Percentiles rank a stretch among this genome's conserved stretches.
Conservation (phyloP, 2,113 vertebrate species). For the Sylvilagus bachmani region DNA sequence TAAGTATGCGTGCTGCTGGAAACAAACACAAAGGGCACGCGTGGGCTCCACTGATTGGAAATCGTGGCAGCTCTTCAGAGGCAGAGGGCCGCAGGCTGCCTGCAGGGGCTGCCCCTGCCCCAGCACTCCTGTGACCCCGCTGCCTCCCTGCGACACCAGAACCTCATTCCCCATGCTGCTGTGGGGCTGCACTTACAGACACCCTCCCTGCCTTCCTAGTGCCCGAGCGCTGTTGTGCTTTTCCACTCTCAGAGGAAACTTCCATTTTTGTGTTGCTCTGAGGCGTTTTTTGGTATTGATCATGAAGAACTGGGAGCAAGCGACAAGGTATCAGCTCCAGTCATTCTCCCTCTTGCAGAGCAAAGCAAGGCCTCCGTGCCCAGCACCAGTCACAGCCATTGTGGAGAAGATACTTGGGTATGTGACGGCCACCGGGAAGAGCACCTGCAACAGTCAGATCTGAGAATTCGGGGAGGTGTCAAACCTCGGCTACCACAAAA, state of each 20-base stretch:
- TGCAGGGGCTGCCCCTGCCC: rapidly evolving
- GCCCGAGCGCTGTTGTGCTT: not conserved
- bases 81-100: rapidly evolving
- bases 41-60: too few species aligned
- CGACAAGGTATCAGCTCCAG: not conserved
- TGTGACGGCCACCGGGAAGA: not conserved
- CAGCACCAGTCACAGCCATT: rapidly evolving
- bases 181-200: not conserved
- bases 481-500: not conserved
- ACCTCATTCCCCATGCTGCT: rapidly evolving
- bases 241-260: not conserved
- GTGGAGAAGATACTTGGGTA: rapidly evolving
- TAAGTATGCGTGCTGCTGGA: not conserved
- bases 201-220: too few species aligned
- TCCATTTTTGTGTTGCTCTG: not conserved
- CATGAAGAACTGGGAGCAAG: not conserved
- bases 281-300: not conserved
- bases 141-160: rapidly evolving
- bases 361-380: not conserved
- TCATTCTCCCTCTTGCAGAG: not conserved
- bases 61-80: not conserved
- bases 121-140: not conserved
- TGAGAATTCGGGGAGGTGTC: not conserved
- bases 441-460: rapidly evolving
- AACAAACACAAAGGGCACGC: not conserved